Evolutionary conservation across 2,113 vertebrate genomes (phyloP).

Genomic region (Phalacrocorax brasilianus): DNA sequence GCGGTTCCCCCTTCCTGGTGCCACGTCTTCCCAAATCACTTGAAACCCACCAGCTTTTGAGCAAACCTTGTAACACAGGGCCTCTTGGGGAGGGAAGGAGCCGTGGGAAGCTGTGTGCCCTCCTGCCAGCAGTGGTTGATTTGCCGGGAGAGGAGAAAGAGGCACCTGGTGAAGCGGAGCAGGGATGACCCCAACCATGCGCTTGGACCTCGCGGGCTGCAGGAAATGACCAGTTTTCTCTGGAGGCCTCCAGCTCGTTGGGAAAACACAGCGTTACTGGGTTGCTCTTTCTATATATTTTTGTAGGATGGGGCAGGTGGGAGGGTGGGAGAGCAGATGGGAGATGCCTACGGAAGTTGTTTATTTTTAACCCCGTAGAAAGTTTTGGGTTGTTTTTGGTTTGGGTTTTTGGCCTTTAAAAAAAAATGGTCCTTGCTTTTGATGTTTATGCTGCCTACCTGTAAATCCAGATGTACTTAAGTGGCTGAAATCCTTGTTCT

Average conservation of each 20-base stretch:
- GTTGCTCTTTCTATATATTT: constrained; percentile 59
- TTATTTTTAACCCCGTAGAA: too few species aligned
- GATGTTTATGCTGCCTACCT: too few species aligned
- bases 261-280: neutral
- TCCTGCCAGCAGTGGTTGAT: fast-evolving
- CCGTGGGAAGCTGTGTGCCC: fast-evolving
- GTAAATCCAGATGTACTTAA: too few species aligned
- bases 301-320: constrained; percentile 11
- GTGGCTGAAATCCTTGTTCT: too few species aligned
- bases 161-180: neutral
- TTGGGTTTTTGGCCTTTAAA: too few species aligned
- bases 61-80: neutral
- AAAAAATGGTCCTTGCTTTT: too few species aligned
- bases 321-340: too few species aligned
- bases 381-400: too few species aligned
- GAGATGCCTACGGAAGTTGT: too few species aligned
- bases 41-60: neutral
- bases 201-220: neutral
- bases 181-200: neutral
- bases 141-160: neutral
- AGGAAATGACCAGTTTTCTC: neutral
- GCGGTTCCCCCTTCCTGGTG: fast-evolving
- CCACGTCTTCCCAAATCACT: neutral
- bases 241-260: neutral
- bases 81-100: neutral